phyloP scores from a whole-genome alignment of 2,888 invertebrate species.

The Blastobasis lacticolella region DNA sequence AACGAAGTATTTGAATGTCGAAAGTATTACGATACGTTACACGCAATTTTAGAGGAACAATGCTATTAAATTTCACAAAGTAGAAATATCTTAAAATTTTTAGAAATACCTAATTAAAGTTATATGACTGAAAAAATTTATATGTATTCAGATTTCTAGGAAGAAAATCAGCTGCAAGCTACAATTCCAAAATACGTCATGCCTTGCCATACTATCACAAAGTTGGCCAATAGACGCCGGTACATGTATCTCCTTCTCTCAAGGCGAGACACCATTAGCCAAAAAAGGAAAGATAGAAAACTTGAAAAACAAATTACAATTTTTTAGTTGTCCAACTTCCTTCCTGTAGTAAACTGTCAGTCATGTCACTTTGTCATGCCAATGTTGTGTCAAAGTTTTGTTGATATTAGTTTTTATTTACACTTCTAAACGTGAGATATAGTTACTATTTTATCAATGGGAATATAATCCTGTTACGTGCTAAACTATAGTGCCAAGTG shows the following conservation, averaged over 20 bases:
- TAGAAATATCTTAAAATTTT: too few species aligned
- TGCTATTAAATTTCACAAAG: too few species aligned
- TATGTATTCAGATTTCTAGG: conserved; percentile 21
- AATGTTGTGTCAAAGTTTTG: conserved; percentile 62
- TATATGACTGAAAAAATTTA: not conserved
- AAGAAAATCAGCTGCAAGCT: conserved; percentile 25
- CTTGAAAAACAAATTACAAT: conserved; percentile 13
- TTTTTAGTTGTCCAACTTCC: conserved; percentile 28
- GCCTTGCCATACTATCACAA: conserved; percentile 5
- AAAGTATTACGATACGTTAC: too few species aligned
- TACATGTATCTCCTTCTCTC: conserved; percentile 26
- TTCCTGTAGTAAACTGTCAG: conserved; percentile 15
- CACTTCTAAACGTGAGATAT: conserved; percentile 35
- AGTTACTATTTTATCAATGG: conserved; percentile 45
- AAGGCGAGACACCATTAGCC: not conserved
- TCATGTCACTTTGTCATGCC: conserved; percentile 44
- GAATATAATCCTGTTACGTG: conserved; percentile 28
- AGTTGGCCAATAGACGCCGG: conserved; percentile 28
- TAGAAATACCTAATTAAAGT: too few species aligned
- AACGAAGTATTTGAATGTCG: too few species aligned
- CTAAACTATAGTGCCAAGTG: conserved; percentile 19
- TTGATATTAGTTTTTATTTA: conserved; percentile 55
- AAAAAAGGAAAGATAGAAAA: conserved; percentile 16
- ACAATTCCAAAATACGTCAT: conserved; percentile 28
- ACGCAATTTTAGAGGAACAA: too few species aligned